A percentile compares a stretch with the other conserved stretches of the same genome.
phyloP scores from a whole-genome alignment of 2,797 vertebrate genomes.

The Crax fasciolata region DNA sequence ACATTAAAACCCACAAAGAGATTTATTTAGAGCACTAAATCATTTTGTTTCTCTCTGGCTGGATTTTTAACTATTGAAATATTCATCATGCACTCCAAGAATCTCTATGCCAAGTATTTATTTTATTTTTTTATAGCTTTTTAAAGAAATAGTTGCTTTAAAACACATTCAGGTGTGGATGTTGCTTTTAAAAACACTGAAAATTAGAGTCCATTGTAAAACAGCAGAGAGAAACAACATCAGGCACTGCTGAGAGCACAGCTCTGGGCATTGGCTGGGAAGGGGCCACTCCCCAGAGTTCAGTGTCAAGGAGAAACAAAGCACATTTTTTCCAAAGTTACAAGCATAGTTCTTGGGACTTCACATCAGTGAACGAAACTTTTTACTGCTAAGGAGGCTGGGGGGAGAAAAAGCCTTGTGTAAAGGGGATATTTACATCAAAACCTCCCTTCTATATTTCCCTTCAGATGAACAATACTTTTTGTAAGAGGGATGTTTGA shows the following conservation, averaged over 20 bases:
- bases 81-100: constrained; percentile 87
- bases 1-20: constrained; percentile 87
- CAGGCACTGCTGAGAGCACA: constrained; percentile 1
- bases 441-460: neutral
- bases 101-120: constrained; percentile 79
- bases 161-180: constrained; percentile 77
- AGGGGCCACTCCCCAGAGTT: neutral
- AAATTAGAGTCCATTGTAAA: constrained; percentile 59
- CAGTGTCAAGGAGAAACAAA: neutral
- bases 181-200: constrained; percentile 56
- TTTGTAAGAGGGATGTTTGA: neutral
- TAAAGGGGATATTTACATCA: neutral
- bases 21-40: constrained; percentile 87
- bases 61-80: constrained; percentile 89
- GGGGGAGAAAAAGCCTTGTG: neutral
- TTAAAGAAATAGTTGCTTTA: constrained; percentile 77
- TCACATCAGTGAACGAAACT: neutral
- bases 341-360: neutral
- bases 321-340: neutral
- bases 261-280: neutral
- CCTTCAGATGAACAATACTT: neutral
- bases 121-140: constrained; percentile 74
- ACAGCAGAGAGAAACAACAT: constrained; percentile 46
- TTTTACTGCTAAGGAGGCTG: neutral
- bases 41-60: constrained; percentile 80